Evolutionary conservation across 2,113 vertebrate species (phyloP), one percentile per base, ranked within the genome.

Genomic region (Heterotilapia buettikoferi): DNA sequence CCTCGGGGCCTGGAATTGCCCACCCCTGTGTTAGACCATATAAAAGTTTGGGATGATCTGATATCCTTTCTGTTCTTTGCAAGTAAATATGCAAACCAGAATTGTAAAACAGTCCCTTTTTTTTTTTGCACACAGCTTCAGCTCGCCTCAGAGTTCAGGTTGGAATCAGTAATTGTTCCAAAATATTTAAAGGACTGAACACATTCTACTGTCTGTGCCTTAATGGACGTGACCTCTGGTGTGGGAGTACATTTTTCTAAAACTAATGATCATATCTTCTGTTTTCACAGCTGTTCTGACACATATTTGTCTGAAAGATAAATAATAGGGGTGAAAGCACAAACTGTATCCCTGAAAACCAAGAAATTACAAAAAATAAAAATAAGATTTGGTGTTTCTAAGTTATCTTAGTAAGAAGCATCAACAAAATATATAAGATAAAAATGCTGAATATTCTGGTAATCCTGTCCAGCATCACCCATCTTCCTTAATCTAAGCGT

Each of bases 401-500:
- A 59, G 26, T 33, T 8, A 8, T 2, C 6, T 13, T 78, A 0
- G 24, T 31, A 52, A 33, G 18, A 19, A 5, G 43, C 45, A 33
- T 19, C 9, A 78, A 31, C 24, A 78, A 31, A 78, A 50, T 47
- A 0, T n/a, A 3, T 78, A 4, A 6, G n/a, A 78, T 50, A 76
- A 19, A 26, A 50, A 0, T 50, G 43, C 24, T 76, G 16, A 76
- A 12, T 76, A 31, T 52, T 31, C 26, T 31, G 6, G 2, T 6
- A 6, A 7, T 38, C 21, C 26, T 19, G 59, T 63, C 50, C 33
- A 26, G 40, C 53, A 36, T 29, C 45, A 2, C 0, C 14, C 7
- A 6, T 83, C 38, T 83, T 92, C 91, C 80, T 94, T 95, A 92
- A 93, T 85, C 90, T 79, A 61, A 8, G 26, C 5, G 2, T 4